Conservation (phyloP, 2,888 invertebrate genomes). For the Pyrrhia umbra region DNA sequence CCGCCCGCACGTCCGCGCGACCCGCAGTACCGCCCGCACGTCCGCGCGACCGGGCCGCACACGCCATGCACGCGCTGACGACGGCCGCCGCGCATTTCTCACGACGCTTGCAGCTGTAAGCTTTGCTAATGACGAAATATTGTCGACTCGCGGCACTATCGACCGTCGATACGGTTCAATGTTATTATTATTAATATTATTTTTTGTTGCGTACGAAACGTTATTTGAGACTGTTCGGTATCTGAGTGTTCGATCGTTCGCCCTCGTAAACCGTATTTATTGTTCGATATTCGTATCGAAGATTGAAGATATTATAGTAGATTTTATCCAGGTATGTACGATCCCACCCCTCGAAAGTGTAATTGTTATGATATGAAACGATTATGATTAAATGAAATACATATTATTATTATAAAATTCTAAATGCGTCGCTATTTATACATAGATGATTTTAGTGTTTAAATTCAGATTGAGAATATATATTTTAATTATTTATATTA, state of each 20-base stretch:
- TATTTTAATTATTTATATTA: slow-evolving; percentile 82
- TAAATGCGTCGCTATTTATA: slow-evolving; percentile 89
- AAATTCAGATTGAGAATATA: slow-evolving; percentile 86
- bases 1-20: slow-evolving; percentile 42
- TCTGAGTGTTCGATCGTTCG: slow-evolving; percentile 85
- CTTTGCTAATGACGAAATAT: slow-evolving; percentile 87
- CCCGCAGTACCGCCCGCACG: slow-evolving; percentile 11
- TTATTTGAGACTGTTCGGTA: slow-evolving; percentile 88
- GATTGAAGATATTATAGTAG: slow-evolving; percentile 73
- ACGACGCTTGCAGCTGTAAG: slow-evolving; percentile 88
- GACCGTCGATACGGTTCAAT: slow-evolving; percentile 68
- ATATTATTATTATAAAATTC: slow-evolving; percentile 74
- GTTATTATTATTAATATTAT: slow-evolving; percentile 69
- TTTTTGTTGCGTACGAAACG: slow-evolving; percentile 88
- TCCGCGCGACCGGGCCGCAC: slow-evolving; percentile 42
- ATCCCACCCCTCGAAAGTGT: slow-evolving; percentile 81
- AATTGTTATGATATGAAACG: slow-evolving; percentile 81
- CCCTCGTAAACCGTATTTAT: slow-evolving; percentile 84
- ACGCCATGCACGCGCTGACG: slow-evolving; percentile 60
- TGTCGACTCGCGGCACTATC: slow-evolving; percentile 76
- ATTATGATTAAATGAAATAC: slow-evolving; percentile 76
- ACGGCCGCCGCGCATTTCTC: slow-evolving; percentile 74
- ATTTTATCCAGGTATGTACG: slow-evolving; percentile 75
- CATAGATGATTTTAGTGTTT: slow-evolving; percentile 84
- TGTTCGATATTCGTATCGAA: slow-evolving; percentile 69